Percentiles rank a stretch among this genome's conserved stretches.
phyloP scores from a whole-genome alignment of 2,888 invertebrate genomes.

The Hirtodrosophila confusa region DNA sequence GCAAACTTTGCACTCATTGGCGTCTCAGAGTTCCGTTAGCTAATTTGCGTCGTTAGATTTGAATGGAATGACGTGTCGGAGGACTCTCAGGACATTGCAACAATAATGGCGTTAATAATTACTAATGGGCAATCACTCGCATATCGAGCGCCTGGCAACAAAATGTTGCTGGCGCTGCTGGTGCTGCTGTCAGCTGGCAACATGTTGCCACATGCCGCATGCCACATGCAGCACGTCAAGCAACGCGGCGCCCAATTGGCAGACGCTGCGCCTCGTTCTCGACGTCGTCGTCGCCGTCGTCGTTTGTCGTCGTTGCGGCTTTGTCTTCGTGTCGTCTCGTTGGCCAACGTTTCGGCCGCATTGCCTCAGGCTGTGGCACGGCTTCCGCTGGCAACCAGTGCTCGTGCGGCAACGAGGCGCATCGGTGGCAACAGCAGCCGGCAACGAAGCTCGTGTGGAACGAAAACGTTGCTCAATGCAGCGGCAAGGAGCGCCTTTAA shows the following conservation, averaged over 20 bases:
- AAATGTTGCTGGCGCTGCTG: constrained; percentile 24
- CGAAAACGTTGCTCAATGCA: too few relatives aligned
- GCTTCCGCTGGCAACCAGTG: constrained; percentile 49
- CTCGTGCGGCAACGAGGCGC: constrained; percentile 61
- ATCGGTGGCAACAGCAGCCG: constrained; percentile 28
- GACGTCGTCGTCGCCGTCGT: neutral
- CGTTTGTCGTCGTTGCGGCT: neutral
- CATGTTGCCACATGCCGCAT: constrained; percentile 35
- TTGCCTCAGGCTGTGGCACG: constrained; percentile 14
- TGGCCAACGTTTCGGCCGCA: neutral
- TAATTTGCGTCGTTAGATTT: constrained; percentile 65
- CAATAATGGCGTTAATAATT: constrained; percentile 66
- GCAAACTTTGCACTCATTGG: constrained; percentile 48
- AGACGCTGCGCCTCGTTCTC: constrained; percentile 25
- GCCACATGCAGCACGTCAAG: neutral
- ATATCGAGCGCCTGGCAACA: constrained; percentile 20
- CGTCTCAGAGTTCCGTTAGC: constrained; percentile 60
- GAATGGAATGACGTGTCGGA: constrained; percentile 37
- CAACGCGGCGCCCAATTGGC: constrained; percentile 61
- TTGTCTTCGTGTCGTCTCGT: constrained; percentile 9
- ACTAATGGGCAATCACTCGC: constrained; percentile 56
- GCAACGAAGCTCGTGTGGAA: too few relatives aligned
- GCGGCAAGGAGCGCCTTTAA: neutral
- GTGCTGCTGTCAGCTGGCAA: constrained; percentile 12
- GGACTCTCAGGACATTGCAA: constrained; percentile 18